Evolutionary conservation across 1,140 invertebrate genomes (phyloP).

Genomic region (Belonocnema kinseyi): DNA sequence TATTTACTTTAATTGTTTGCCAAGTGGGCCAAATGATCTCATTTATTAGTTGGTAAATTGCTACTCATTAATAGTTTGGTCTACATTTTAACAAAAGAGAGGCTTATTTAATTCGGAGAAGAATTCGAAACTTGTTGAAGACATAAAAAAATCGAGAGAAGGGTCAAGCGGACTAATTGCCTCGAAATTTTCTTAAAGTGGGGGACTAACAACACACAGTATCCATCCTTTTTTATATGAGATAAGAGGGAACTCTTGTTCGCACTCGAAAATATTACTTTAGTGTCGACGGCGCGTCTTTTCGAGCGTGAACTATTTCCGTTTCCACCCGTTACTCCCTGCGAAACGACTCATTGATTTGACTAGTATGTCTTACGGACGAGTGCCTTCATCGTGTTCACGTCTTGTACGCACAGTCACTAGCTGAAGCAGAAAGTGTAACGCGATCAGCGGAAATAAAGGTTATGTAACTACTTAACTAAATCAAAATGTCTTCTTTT

Average conservation of each 20-base stretch:
- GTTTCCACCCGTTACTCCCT: conserved; percentile 17
- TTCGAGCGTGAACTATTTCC: conserved; percentile 11
- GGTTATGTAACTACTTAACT: background rate
- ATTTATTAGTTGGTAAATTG: too few relatives aligned
- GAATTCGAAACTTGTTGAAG: too few relatives aligned
- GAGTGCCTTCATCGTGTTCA: conserved; percentile 6
- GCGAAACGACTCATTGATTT: conserved; percentile 28
- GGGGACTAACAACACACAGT: background rate
- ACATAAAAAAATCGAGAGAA: too few relatives aligned
- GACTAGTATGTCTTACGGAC: conserved; percentile 22
- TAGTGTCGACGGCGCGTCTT: background rate
- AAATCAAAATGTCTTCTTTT: background rate
- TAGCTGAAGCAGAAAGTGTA: conserved; percentile 9
- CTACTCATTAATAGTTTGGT: too few relatives aligned
- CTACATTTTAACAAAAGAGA: too few relatives aligned
- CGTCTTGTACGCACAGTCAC: conserved; percentile 22
- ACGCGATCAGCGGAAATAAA: conserved; percentile 3
- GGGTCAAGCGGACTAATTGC: background rate
- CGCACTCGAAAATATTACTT: conserved; percentile 7
- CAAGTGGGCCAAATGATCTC: too few relatives aligned
- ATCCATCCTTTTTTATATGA: background rate
- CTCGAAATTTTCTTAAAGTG: background rate
- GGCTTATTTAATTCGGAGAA: too few relatives aligned
- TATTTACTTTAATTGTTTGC: conserved; percentile 8
- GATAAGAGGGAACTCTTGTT: background rate